A percentile compares a stretch with the other conserved stretches of the same genome.
phyloP scores from a whole-genome alignment of 2,797 vertebrate genomes.

The Austrolebias charrua region DNA sequence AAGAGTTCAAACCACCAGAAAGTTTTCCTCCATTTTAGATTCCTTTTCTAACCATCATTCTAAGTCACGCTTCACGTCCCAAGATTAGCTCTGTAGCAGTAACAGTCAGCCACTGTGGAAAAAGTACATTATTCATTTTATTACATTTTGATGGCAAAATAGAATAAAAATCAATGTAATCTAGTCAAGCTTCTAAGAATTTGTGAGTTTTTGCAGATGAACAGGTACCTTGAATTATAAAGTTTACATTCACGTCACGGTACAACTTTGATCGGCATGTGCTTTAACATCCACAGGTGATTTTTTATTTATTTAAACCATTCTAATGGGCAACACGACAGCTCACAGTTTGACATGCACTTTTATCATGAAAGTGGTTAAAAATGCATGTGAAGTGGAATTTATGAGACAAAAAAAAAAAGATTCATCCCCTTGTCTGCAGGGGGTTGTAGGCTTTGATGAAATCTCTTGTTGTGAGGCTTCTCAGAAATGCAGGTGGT shows the following conservation, averaged over 20 bases:
- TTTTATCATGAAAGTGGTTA: conserved; percentile 29
- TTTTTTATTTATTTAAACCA: conserved; percentile 8
- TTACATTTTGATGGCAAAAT: conserved; percentile 6
- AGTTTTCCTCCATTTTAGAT: not conserved
- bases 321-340: not conserved
- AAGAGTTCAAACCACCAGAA: no score
- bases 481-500: conserved; percentile 26
- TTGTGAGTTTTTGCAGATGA: not conserved
- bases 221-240: not conserved
- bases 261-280: conserved; percentile 32
- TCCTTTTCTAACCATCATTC: not conserved
- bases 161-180: conserved; percentile 35
- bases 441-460: conserved; percentile 27
- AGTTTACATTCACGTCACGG: conserved; percentile 26
- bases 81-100: conserved; percentile 2
- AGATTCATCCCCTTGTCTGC: conserved; percentile 18
- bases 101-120: conserved; percentile 11
- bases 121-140: conserved; percentile 34
- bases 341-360: conserved; percentile 26
- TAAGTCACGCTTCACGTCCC: not conserved
- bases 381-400: conserved; percentile 32
- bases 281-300: conserved; percentile 27
- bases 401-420: conserved; percentile 20
- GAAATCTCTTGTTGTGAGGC: conserved; percentile 21
- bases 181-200: conserved; percentile 7